A percentile compares a stretch with the other conserved stretches of the same genome.
Conservation (phyloP, 2,797 vertebrate genomes). For the Tangara arthus region DNA sequence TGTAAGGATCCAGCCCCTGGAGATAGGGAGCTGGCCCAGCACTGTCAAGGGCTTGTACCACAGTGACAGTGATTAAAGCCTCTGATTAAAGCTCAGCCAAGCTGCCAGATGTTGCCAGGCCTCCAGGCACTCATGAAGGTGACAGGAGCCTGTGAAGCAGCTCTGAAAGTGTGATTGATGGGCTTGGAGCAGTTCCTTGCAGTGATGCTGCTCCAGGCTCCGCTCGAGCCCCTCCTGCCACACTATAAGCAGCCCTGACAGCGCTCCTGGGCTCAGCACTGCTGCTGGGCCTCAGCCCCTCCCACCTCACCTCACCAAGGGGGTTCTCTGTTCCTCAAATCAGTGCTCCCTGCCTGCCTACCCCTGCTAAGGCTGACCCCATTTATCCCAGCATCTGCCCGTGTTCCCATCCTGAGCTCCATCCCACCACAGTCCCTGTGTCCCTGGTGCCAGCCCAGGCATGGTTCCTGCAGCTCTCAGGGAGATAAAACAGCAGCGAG, state of each 20-base stretch:
- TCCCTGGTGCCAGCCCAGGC: fast-evolving
- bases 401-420: not conserved
- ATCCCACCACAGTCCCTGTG: fast-evolving
- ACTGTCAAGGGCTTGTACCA: not conserved
- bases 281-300: not conserved
- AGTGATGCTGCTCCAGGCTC: fast-evolving
- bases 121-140: not conserved
- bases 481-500: slow-evolving; percentile 75
- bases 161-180: not conserved
- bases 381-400: not conserved
- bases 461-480: slow-evolving; percentile 52
- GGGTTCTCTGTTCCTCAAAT: fast-evolving
- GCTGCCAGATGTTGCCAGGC: slow-evolving; percentile 5
- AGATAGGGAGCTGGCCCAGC: not conserved
- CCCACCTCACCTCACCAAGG: not conserved
- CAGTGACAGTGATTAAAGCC: not conserved
- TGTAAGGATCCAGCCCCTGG: not conserved
- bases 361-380: not conserved
- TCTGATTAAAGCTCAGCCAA: not conserved
- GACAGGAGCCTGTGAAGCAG: not conserved
- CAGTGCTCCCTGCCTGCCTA: fast-evolving
- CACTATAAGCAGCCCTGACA: not conserved
- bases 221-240: fast-evolving
- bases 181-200: not conserved
- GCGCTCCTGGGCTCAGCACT: fast-evolving